Evolutionary conservation across 2,888 invertebrate genomes (phyloP), one percentile per base, ranked within the genome.

Genomic region (Dicyrtoma fusca): DNA sequence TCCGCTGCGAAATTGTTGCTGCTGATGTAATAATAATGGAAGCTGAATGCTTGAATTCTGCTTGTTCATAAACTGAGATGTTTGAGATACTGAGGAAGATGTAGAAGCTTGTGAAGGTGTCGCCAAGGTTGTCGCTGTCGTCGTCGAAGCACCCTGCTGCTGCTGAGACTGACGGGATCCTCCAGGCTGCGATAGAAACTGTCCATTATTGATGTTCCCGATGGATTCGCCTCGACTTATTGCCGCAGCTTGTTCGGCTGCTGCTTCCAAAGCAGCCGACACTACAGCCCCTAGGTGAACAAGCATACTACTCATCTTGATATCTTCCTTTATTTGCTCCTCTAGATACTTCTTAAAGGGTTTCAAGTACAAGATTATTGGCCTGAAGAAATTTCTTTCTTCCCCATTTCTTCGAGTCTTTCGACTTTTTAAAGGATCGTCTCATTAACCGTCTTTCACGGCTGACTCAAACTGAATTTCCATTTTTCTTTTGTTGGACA

Each of bases 221-320:
- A 69, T 69, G 55, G 63, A 47, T 69, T 72, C 69, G 59, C 47
- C 72, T 49, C 65, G 62, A 25, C 63, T 42, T n/a, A 49, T 73
- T 17, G 75, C 75, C 42, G 74, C 69, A 21, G 74, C 72, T 68
- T 68, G 68, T 42, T 55, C 68, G 21, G 75, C 65, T 13, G 78
- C 79, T 53, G 76, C 79, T 70, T 79, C 78, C 26, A 79, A 70
- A 44, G 79, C 77, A 55, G 79, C 76, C 51, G 77, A 74, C 23
- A 78, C 82, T 49, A 81, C 81, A n/a, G 81, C 80, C 42, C 82
- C 83, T 72, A 83, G 70, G 72, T 83, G 82, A 51, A 68, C 68
- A 34, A 82, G 78, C 55, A 83, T 82, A 61, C 83, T 81, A 79
- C 82, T 83, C 83, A 83, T 82, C 42, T 75, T 73, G 34, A 34